Base-by-base conservation (phyloP, 2,888 invertebrate genomes). In the Acleris cristana region DNA sequence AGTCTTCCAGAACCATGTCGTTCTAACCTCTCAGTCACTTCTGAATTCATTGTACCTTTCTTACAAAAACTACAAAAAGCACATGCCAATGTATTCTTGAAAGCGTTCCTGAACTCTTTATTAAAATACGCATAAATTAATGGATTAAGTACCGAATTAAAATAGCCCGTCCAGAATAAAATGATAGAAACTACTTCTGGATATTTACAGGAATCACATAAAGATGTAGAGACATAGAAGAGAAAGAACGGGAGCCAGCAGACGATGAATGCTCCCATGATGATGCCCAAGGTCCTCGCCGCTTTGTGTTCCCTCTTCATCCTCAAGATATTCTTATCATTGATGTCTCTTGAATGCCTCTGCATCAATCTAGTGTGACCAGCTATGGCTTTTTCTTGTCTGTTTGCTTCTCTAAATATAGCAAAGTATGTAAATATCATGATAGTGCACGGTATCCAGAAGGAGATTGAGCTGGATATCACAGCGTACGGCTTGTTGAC, bases 81-180 rank as follows among this genome's bases (percentile, higher is more conserved):
- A 87, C 97, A 97, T 79, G 97, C 95, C 73, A 98, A 90, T 10
- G 98, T 98, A 84, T 97, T 97, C 89, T 97, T 97, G 93, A 99
- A 99, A 64, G 99, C 99, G 86, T 98, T 97, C 86, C 99, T 95
- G 90, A 99, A 99, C 92, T 99, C 99, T 78, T 98, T 95, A 90
- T 99, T 99, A 93, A 99, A 99, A 90, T 99, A 99, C 74, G 99
- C 99, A 92, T 99, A 99, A 79, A 99, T 98, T 61, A 99, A 94
- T 2, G 99, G 99, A 91, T 99, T 99, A 64, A 99, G 94, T 59
- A 98, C 98, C 2, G 99, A 99, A 88, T 99, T 99, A 87, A 98
- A 98, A 89, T 99, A 99, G 69, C 99, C 99, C 85, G 99, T 98
- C 99, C 99, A 99, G 92, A 99, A 99, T 77, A 99, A 95, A 64